Conservation (phyloP, 1,140 invertebrate genomes). For the Maniola jurtina region DNA sequence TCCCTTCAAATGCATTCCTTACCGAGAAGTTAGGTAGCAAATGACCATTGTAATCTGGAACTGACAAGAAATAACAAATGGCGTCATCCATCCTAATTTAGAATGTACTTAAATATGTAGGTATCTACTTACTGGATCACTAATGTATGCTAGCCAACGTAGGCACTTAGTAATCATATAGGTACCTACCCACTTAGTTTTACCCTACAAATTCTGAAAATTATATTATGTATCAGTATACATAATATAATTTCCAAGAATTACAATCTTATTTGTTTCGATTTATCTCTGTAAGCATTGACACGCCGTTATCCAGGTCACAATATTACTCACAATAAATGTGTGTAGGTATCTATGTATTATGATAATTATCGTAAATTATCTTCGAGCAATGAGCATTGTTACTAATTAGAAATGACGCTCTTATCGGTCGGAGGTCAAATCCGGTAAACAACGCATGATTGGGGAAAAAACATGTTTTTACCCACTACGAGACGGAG, state of each 20-base stretch:
- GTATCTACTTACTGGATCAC: too few species aligned
- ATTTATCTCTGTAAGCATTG: constrained; percentile 9
- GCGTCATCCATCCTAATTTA: too few species aligned
- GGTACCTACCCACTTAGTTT: background rate
- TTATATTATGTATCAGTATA: too few species aligned
- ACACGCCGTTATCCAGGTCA: constrained; percentile 11
- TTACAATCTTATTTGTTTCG: constrained; percentile 16
- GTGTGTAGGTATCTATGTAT: background rate
- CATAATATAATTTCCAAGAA: background rate
- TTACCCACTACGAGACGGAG: too few species aligned
- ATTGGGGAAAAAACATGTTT: too few species aligned
- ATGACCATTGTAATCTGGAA: too few species aligned
- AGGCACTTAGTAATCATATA: background rate
- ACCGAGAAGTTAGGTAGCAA: too few species aligned
- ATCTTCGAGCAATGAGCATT: constrained; percentile 17
- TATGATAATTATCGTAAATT: constrained; percentile 11
- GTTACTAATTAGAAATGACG: constrained; percentile 31
- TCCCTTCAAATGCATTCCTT: too few species aligned
- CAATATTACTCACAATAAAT: constrained; percentile 1
- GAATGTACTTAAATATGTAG: too few species aligned
- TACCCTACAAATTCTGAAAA: too few species aligned
- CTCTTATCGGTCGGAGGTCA: constrained; percentile 17
- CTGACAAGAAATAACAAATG: too few species aligned
- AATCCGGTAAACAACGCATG: constrained; percentile 18
- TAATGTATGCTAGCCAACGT: too few species aligned